Evolutionary conservation across 2,797 vertebrate species (phyloP), one percentile per base, ranked within the genome.

Genomic region (Alfaro cultratus): DNA sequence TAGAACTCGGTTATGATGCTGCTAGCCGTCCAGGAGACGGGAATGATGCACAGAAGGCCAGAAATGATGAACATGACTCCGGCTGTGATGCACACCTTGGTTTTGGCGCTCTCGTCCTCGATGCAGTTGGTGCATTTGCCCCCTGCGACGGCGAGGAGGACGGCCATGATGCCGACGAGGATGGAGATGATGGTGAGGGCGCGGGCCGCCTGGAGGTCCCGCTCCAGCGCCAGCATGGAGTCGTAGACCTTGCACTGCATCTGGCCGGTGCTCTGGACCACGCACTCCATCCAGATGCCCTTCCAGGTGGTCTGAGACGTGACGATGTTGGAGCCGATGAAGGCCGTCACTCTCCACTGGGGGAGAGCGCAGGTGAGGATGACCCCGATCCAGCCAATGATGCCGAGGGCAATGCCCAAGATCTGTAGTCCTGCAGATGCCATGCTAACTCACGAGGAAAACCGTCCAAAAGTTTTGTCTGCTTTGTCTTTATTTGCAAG

Each of bases 41-140:
- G 98, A 83, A 98, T 95, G 81, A 99, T 94, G 79, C 95, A 94
- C 88, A 99, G 75, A 45, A 98, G 0, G 0, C 97, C 94, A 0
- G 96, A 53, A 0, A 98, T 0, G 73, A 99, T 93, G 93, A 99
- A 98, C 81, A 96, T 47, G 70, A 95, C 87, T 0, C 98, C 98
- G 0, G 96, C 84, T 0, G 94, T 80, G 0, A 99, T 89, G 82
- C 96, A 90, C n/a, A 97, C 84, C 90, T 96, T 97, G 82, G 96
- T 87, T 83, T 99, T 99, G 90, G 94, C 0, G 0, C 43, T 12
- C 43, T 98, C 97, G 0, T 99, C 97, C 72, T 98, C 97, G 85
- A 99, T 92, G 0, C 98, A 99, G 93, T 97, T 98, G 93, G 98
- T 99, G 94, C 98, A 99, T 84, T 99, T 98, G 36, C 97, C 98